These are phyloP conservation scores for Colossoma macropomum DNA, from an alignment of 2,113 vertebrate genomes.

Conservation along the genomic window DNA sequence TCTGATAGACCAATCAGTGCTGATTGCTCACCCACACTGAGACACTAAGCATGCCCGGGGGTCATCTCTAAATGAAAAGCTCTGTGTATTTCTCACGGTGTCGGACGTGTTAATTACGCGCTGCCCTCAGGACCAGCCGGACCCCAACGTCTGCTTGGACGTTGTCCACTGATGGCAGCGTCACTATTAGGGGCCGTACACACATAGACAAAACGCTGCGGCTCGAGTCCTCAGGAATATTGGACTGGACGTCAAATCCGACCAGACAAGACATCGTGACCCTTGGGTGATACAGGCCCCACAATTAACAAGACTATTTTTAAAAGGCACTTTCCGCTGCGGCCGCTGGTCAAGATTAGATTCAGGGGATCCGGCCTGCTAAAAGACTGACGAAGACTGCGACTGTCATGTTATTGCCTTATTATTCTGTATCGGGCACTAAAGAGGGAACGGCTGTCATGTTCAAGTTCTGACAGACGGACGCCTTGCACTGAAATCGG, in stretches of 20 bases:
- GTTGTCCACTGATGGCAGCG: constrained; percentile 15
- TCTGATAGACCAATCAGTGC: constrained; percentile 43
- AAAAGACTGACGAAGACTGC: neutral
- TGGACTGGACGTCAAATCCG: constrained; percentile 10
- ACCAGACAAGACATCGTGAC: constrained; percentile 12
- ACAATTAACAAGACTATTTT: constrained; percentile 15
- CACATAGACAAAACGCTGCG: neutral
- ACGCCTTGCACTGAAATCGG: neutral
- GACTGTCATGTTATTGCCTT: neutral
- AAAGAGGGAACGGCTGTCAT: constrained; percentile 1
- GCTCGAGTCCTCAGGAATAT: constrained; percentile 10
- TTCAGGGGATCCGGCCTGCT: neutral
- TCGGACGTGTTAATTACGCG: constrained; percentile 53
- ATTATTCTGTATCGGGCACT: neutral
- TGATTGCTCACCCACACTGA: constrained; percentile 47
- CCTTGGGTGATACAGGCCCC: constrained; percentile 19
- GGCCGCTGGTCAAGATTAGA: neutral
- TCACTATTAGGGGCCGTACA: neutral
- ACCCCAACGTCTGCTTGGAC: constrained; percentile 40
- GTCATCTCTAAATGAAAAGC: constrained; percentile 54
- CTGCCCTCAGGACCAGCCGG: constrained; percentile 47
- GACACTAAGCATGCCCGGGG: constrained; percentile 52
- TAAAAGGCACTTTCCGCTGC: constrained; percentile 5
- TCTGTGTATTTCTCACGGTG: constrained; percentile 45
- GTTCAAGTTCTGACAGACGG: neutral